Conservation (phyloP, 1,140 invertebrate genomes). For the Ceratoteleas bidentatus region DNA sequence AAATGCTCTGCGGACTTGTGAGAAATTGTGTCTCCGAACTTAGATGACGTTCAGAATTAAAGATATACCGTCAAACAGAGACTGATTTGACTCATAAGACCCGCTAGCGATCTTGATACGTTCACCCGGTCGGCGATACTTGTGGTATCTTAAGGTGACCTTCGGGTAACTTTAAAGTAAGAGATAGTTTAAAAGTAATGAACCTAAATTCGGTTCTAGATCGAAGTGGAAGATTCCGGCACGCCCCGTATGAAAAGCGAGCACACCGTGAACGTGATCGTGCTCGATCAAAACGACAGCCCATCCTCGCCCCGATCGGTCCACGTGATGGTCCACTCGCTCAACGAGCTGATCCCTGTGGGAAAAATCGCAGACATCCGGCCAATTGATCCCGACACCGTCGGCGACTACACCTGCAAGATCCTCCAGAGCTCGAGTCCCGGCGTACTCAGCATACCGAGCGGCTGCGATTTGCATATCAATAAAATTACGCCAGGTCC, state of each 20-base stretch:
- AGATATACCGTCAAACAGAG: too few species aligned
- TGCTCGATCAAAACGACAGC: slow-evolving; percentile 95
- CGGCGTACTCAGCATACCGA: slow-evolving; percentile 87
- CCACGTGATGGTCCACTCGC: slow-evolving; percentile 90
- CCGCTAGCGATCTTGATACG: too few species aligned
- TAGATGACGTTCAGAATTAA: too few species aligned
- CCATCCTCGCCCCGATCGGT: slow-evolving; percentile 92
- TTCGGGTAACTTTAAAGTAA: too few species aligned
- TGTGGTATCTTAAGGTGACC: too few species aligned
- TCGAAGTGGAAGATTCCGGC: slow-evolving; percentile 95
- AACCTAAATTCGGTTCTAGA: slow-evolving; percentile 67
- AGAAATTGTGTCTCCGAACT: too few species aligned
- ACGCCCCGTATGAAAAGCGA: slow-evolving; percentile 90
- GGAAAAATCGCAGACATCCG: slow-evolving; percentile 94
- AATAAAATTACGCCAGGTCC: slow-evolving; percentile 84
- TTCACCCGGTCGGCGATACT: too few species aligned
- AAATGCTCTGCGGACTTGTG: too few species aligned
- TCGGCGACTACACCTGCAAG: slow-evolving; percentile 93
- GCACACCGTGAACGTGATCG: slow-evolving; percentile 88
- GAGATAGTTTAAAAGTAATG: too few species aligned
- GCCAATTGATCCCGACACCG: slow-evolving; percentile 94
- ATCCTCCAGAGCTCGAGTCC: slow-evolving; percentile 84
- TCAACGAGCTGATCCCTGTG: slow-evolving; percentile 86
- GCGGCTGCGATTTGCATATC: slow-evolving; percentile 90
- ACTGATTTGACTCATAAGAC: too few species aligned